Conservation (phyloP, 2,888 invertebrate genomes). For the Euzetes globulus region DNA sequence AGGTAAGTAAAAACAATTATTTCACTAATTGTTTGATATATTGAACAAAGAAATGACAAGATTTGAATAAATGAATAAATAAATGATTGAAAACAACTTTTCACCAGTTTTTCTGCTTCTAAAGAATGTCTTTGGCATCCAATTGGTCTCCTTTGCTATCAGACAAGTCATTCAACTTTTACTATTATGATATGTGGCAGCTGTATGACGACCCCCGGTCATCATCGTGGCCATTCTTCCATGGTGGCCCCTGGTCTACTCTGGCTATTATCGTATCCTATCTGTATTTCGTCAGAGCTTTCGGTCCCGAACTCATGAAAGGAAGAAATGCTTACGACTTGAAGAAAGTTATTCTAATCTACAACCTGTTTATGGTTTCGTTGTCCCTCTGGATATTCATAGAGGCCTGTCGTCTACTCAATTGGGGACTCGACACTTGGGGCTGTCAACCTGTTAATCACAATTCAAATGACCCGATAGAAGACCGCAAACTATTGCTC, state of each 20-base stretch:
- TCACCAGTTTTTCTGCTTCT: neutral
- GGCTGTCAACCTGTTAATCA: conserved; percentile 26
- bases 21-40: neutral
- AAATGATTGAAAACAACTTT: neutral
- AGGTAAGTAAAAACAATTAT: too few species aligned
- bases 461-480: neutral
- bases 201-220: conserved; percentile 25
- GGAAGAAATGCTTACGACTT: conserved; percentile 29
- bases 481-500: neutral
- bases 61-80: neutral
- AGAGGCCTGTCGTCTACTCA: conserved; percentile 18
- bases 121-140: neutral
- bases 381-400: conserved; percentile 31
- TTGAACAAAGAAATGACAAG: neutral
- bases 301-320: conserved; percentile 33
- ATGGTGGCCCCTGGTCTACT: conserved; percentile 13
- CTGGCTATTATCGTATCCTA: conserved; percentile 30
- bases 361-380: conserved; percentile 35
- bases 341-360: conserved; percentile 27
- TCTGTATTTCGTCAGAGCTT: conserved; percentile 32
- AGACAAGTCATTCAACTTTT: conserved; percentile 29
- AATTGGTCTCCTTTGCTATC: conserved; percentile 7
- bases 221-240: conserved; percentile 15
- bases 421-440: conserved; percentile 33
- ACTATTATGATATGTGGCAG: conserved; percentile 25